phyloP scores from a whole-genome alignment of 2,113 vertebrate genomes.

The Pseudorasbora parva region DNA sequence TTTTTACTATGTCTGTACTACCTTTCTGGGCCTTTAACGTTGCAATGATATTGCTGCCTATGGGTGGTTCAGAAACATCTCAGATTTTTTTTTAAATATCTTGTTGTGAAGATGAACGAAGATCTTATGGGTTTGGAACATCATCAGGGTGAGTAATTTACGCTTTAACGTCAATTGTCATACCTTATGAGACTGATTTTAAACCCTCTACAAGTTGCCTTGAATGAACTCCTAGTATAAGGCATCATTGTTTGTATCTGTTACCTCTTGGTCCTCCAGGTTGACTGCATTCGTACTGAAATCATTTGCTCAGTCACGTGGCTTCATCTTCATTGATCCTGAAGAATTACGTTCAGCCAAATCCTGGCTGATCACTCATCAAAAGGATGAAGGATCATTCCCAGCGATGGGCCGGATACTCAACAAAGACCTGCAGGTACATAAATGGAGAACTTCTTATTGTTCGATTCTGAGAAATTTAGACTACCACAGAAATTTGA shows the following conservation, averaged over 20 bases:
- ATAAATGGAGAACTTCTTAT: neutral
- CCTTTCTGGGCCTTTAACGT: no score
- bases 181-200: neutral
- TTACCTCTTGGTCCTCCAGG: conserved; percentile 71
- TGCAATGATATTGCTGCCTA: no score
- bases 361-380: conserved; percentile 89
- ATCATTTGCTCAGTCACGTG: conserved; percentile 92
- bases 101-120: no score
- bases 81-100: no score
- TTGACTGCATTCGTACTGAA: conserved; percentile 93
- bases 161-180: neutral
- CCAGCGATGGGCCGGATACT: conserved; percentile 90
- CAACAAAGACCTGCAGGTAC: conserved; percentile 94
- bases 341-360: conserved; percentile 86
- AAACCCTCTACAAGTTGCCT: neutral
- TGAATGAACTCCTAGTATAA: neutral
- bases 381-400: conserved; percentile 87
- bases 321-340: conserved; percentile 91
- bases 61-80: no score
- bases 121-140: no score
- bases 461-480: neutral
- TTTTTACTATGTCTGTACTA: no score
- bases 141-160: no score
- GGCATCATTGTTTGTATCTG: neutral
- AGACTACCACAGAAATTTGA: neutral